Percentiles rank a stretch among this genome's conserved stretches.
Evolutionary conservation across 2,888 invertebrate genomes (phyloP).

Genomic region (Ormia ochracea): DNA sequence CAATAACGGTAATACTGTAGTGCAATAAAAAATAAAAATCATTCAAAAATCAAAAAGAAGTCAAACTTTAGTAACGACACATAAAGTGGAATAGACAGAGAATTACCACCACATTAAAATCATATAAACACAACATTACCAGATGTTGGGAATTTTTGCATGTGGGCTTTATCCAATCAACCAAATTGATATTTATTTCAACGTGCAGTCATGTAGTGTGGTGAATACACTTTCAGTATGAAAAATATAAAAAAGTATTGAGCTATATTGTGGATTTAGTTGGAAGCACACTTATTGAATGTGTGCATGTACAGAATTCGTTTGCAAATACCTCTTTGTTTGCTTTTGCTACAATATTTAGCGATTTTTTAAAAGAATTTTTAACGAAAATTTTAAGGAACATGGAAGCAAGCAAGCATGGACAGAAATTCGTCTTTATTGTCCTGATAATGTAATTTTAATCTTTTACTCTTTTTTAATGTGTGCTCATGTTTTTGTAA

Average conservation of each 20-base stretch:
- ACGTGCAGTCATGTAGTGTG: background rate
- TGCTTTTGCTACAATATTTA: conserved; percentile 2
- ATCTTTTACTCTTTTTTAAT: background rate
- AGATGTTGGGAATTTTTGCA: background rate
- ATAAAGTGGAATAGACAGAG: conserved; percentile 29
- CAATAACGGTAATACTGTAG: background rate
- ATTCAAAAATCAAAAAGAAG: conserved; percentile 31
- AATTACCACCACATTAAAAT: conserved; percentile 30
- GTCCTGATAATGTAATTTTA: background rate
- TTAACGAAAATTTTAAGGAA: conserved; percentile 1
- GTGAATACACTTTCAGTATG: too few species aligned
- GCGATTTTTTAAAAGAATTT: conserved; percentile 24
- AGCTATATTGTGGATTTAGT: background rate
- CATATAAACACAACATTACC: conserved; percentile 9
- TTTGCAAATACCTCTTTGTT: too few species aligned
- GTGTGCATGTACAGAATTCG: background rate
- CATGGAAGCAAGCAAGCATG: background rate
- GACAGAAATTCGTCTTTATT: background rate
- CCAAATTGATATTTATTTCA: conserved; percentile 33
- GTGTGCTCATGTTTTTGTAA: conserved; percentile 9
- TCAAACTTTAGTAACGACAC: conserved; percentile 18
- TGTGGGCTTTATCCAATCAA: conserved; percentile 6
- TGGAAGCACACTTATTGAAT: background rate
- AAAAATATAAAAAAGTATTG: too few species aligned
- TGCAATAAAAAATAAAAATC: background rate